Evolutionary conservation across 2,888 invertebrate species (phyloP).

Genomic region (Resseliella maxima): DNA sequence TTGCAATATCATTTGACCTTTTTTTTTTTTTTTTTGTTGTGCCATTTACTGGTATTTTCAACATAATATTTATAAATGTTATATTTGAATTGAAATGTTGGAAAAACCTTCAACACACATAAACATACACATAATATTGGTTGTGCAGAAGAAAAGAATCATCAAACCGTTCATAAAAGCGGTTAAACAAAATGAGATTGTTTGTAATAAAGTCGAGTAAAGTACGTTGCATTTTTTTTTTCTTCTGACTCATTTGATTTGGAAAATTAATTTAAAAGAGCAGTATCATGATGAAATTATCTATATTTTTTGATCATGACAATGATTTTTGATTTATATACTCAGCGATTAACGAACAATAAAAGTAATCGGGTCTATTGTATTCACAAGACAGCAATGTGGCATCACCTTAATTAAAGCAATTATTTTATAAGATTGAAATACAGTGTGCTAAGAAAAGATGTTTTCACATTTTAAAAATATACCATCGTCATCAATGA

Average conservation of each 20-base stretch:
- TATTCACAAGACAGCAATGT: not conserved
- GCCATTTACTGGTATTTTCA: no score
- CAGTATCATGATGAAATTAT: not conserved
- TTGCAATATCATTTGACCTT: no score
- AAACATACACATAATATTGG: no score
- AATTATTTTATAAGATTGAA: not conserved
- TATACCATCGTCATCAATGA: not conserved
- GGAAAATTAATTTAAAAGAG: not conserved
- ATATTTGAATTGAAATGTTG: no score
- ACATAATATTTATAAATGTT: no score
- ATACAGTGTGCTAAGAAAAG: not conserved
- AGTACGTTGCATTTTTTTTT: not conserved
- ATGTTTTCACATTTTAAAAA: not conserved
- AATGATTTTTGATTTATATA: not conserved
- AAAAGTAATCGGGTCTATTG: not conserved
- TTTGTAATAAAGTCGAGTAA: not conserved
- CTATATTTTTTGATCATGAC: not conserved
- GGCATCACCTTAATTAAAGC: not conserved
- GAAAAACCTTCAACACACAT: no score
- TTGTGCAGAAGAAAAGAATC: no score
- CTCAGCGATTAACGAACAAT: not conserved
- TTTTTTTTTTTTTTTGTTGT: no score
- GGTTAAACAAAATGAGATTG: not conserved
- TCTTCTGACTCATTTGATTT: not conserved
- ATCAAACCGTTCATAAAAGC: not conserved